Evolutionary conservation across 35 echinoderm and acorn worm species (phyloP), one percentile per base, ranked within the genome.

Genomic region (Acanthaster planci): DNA sequence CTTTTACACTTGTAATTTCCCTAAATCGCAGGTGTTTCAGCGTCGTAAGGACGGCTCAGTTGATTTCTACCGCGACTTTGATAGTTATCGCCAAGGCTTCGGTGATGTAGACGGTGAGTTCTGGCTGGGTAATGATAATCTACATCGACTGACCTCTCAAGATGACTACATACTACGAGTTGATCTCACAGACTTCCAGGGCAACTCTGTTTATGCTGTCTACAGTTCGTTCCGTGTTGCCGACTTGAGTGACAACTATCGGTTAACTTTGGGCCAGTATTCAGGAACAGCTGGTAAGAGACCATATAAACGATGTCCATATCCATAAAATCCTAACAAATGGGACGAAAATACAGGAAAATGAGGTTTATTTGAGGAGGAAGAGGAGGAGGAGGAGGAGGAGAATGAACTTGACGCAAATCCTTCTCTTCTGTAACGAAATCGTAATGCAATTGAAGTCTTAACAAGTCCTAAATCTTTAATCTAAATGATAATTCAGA

Each of bases 91-190:
- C 7, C 19, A 83, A 1, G 93, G 93, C 21, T 97, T 97, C 83
- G 93, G 93, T 12, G 40, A 52, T 16, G 40, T 92, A 8, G 40
- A 72, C 1, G 75, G 80, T 0, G 93, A 97, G 44, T 92, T 92
- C 56, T 97, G 90, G 77, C 82, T 97, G 4, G 93, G 93, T 23
- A 91, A 92, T 31, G 89, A 92, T 81, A 84, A 92, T 8, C 81
- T 97, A 22, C 90, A 97, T 37, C 86, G 79, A 4, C 86, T 97
- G 21, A 97, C 93, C 6, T 51, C 77, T 12, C 93, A 97, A 39
- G 78, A 89, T 38, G 87, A 92, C 23, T 97, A 97, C 82, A 55
- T 92, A 67, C 86, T 97, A 0, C 39, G 84, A 1, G 78, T 97
- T 18, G 79, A 76, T 34, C 35, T 97, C 40, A 86, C 78, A 54